Percentiles rank a stretch among this genome's conserved stretches.
phyloP scores from a whole-genome alignment of 2,888 invertebrate genomes.

The Drosophila falleni region DNA sequence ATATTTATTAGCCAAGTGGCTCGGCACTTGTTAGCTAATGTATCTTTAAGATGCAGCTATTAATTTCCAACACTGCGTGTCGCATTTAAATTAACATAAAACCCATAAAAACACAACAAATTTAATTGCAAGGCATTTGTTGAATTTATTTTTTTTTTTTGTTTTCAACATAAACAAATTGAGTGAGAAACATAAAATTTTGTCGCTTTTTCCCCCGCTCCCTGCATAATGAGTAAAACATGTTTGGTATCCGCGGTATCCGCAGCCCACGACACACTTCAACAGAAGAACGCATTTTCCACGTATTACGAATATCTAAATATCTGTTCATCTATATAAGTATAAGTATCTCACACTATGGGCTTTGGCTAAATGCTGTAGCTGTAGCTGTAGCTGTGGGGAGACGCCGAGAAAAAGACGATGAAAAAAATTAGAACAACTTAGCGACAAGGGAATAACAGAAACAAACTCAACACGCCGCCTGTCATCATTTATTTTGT shows the following conservation, averaged over 20 bases:
- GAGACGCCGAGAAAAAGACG: constrained; percentile 10
- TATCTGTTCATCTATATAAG: constrained; percentile 69
- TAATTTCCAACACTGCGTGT: constrained; percentile 55
- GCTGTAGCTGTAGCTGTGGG: neutral
- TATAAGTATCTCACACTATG: constrained; percentile 50
- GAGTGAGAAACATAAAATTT: constrained; percentile 78
- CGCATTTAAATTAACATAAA: constrained; percentile 77
- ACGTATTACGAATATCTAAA: constrained; percentile 40
- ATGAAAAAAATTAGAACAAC: constrained; percentile 78
- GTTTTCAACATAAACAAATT: constrained; percentile 68
- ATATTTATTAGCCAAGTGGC: constrained; percentile 63
- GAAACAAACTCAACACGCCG: constrained; percentile 66
- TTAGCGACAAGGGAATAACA: constrained; percentile 67
- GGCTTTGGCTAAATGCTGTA: constrained; percentile 25
- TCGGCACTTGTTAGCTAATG: constrained; percentile 55
- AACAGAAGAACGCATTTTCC: constrained; percentile 56
- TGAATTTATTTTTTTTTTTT: constrained; percentile 45
- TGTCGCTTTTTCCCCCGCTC: constrained; percentile 45
- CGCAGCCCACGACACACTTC: constrained; percentile 59
- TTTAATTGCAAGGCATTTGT: constrained; percentile 77
- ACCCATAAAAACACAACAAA: constrained; percentile 47
- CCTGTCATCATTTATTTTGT: constrained; percentile 82
- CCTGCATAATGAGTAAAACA: constrained; percentile 58
- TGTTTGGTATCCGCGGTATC: constrained; percentile 49
- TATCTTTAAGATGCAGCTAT: constrained; percentile 52